Percentiles rank a stretch among this genome's conserved stretches.
Conservation (phyloP, 2,797 vertebrate species). For the Brachymystax lenok region DNA sequence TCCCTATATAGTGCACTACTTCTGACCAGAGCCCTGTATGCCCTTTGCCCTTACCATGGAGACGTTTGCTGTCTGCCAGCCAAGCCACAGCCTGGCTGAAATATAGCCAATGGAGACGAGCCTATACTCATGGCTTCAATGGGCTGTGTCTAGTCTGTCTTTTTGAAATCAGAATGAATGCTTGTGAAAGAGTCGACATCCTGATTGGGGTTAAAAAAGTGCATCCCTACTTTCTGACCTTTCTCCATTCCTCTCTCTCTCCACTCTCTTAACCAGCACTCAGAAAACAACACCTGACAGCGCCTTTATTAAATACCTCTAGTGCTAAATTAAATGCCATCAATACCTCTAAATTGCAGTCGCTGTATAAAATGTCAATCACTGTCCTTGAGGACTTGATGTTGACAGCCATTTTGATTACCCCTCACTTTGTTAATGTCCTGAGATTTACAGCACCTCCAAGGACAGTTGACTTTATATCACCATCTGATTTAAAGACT, state of each 20-base stretch:
- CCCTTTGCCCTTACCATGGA: neutral
- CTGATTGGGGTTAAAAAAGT: slow-evolving; percentile 44
- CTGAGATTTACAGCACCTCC: slow-evolving; percentile 52
- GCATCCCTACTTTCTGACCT: slow-evolving; percentile 53
- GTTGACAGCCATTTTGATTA: slow-evolving; percentile 49
- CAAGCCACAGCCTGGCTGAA: neutral
- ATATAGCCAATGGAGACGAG: neutral
- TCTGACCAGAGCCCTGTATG: neutral
- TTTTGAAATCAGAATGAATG: neutral
- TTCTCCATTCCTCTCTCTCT: slow-evolving; percentile 28
- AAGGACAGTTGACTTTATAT: slow-evolving; percentile 52
- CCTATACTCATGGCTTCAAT: neutral
- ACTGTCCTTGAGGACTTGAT: slow-evolving; percentile 49
- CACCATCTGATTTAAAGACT: slow-evolving; percentile 46
- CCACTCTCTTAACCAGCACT: slow-evolving; percentile 51
- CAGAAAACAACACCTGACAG: slow-evolving; percentile 51
- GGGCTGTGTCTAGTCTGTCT: neutral
- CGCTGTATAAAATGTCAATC: slow-evolving; percentile 65
- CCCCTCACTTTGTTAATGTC: slow-evolving; percentile 52
- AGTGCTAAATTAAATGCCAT: slow-evolving; percentile 61
- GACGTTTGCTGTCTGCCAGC: neutral
- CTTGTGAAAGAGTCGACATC: slow-evolving; percentile 7
- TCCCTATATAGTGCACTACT: neutral
- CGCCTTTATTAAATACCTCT: slow-evolving; percentile 60
- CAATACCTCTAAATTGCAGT: slow-evolving; percentile 62